Percentiles rank a stretch among this genome's conserved stretches.
Evolutionary conservation across 2,113 vertebrate species (phyloP).

Genomic region (Plestiodon gilberti): DNA sequence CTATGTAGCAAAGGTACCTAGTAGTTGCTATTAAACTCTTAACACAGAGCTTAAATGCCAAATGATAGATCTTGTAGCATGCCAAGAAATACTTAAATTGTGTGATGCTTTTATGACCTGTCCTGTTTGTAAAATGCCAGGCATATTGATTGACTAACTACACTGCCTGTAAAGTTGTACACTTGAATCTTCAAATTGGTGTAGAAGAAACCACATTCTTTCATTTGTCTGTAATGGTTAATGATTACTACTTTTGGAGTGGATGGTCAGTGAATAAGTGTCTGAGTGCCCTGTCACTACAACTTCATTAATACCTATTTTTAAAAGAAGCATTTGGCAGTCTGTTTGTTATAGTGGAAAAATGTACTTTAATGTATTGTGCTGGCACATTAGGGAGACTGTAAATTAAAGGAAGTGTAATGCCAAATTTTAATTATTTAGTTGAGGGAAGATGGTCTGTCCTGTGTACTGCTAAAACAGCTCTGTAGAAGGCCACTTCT

Average conservation of each 20-base stretch:
- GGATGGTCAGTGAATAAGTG: neutral
- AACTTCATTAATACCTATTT: neutral
- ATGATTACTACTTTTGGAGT: neutral
- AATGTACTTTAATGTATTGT: neutral
- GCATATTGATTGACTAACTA: neutral
- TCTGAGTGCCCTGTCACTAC: neutral
- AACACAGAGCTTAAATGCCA: neutral
- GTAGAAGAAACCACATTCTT: neutral
- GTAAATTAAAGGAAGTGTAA: neutral
- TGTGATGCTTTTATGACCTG: neutral
- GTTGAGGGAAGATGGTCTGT: slow-evolving; percentile 55
- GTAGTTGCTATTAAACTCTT: neutral
- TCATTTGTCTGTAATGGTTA: neutral
- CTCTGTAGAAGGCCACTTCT: neutral
- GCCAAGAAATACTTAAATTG: neutral
- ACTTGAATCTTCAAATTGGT: neutral
- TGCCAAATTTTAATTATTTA: slow-evolving; percentile 14
- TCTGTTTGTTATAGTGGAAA: neutral
- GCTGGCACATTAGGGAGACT: neutral
- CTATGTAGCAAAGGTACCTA: no score
- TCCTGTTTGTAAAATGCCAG: neutral
- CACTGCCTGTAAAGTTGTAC: neutral
- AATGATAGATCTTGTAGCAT: neutral
- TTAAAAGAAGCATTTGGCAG: neutral
- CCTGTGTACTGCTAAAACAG: neutral